These are phyloP conservation scores for Pristionchus mayeri DNA, from an alignment of 2,888 invertebrate species.

Conservation along the genomic window DNA sequence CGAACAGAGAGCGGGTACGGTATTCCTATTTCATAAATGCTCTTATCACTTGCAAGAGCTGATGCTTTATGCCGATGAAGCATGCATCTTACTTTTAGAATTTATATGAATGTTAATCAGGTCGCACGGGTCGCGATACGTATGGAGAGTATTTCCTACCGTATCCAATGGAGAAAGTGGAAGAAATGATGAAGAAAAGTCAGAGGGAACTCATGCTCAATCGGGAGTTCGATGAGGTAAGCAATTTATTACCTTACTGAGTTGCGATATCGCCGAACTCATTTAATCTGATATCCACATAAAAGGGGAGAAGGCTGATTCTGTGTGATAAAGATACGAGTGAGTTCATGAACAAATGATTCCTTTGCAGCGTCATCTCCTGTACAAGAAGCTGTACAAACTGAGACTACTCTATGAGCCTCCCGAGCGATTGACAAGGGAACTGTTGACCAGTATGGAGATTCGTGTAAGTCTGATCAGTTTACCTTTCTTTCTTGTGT, in stretches of 20 bases:
- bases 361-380: background rate
- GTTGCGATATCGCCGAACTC: too few relatives aligned
- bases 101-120: background rate
- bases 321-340: background rate
- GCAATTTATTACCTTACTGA: background rate
- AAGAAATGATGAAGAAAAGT: background rate
- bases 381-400: background rate
- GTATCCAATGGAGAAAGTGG: background rate
- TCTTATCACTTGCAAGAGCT: too few relatives aligned
- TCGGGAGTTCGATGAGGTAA: background rate
- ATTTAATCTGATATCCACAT: too few relatives aligned
- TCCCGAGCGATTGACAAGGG: too few relatives aligned
- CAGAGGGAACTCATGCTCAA: background rate
- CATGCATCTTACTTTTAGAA: too few relatives aligned
- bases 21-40: background rate
- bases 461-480: too few relatives aligned
- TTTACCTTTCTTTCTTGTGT: too few relatives aligned
- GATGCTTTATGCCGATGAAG: too few relatives aligned
- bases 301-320: background rate
- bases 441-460: too few relatives aligned
- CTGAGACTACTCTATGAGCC: background rate
- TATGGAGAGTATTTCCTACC: background rate
- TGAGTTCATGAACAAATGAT: background rate
- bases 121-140: background rate
- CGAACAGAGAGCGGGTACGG: background rate